These are phyloP conservation scores for Orthochromis malagaraziensis DNA, from an alignment of 2,113 vertebrate genomes.

Conservation along the genomic window DNA sequence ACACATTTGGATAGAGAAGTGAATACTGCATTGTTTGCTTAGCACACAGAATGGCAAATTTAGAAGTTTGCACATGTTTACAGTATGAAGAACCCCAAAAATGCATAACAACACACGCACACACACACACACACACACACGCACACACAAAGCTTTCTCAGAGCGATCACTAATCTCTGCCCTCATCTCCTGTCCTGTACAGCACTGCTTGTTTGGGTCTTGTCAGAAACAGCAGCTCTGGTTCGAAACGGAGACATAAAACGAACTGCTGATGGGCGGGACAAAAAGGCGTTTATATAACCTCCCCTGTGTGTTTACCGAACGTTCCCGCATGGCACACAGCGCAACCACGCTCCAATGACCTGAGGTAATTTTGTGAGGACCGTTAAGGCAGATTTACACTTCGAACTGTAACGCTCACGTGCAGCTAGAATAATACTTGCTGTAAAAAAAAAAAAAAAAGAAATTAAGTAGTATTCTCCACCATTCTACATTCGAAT, in stretches of 20 bases:
- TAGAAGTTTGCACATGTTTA: neutral
- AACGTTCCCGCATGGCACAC: slow-evolving; percentile 3
- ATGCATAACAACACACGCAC: neutral
- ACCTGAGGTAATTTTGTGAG: slow-evolving; percentile 12
- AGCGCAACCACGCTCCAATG: neutral
- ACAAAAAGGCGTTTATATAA: slow-evolving; percentile 42
- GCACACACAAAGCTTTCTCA: neutral
- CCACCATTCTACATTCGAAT: neutral
- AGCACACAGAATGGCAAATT: neutral
- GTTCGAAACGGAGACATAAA: slow-evolving; percentile 45
- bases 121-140: neutral
- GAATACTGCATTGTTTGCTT: neutral
- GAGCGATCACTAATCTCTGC: slow-evolving; percentile 34
- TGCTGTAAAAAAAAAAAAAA: neutral
- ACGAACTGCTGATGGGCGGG: slow-evolving; percentile 42
- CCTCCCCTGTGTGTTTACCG: slow-evolving; percentile 11
- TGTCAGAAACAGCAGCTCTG: slow-evolving; percentile 25
- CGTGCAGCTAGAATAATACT: neutral
- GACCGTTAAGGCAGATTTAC: slow-evolving; percentile 1
- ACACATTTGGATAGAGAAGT: neutral
- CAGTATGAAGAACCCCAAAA: neutral
- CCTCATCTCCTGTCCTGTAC: slow-evolving; percentile 47
- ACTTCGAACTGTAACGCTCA: neutral
- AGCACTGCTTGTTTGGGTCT: slow-evolving; percentile 60
- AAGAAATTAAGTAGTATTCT: neutral